A percentile compares a stretch with the other conserved stretches of the same genome.
Conservation (phyloP, 2,797 vertebrate genomes). For the Carduelis carduelis region DNA sequence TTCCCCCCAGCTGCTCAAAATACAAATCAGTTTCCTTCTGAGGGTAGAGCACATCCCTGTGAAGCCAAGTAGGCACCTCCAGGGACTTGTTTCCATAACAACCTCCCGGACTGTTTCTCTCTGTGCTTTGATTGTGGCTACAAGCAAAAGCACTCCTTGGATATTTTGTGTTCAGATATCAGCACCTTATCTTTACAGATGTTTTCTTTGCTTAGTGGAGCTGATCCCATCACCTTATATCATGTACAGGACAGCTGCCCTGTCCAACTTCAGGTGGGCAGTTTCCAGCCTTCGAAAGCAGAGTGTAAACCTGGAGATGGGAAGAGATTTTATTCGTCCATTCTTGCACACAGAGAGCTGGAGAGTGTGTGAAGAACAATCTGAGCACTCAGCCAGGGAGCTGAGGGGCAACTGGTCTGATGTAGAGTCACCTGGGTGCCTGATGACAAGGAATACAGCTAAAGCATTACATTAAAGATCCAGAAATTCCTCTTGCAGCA, state of each 20-base stretch:
- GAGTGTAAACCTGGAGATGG: background rate
- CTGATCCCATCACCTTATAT: background rate
- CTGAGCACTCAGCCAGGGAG: background rate
- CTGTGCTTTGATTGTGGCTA: slow-evolving; percentile 60
- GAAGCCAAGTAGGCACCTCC: slow-evolving; percentile 63
- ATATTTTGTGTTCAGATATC: slow-evolving; percentile 1
- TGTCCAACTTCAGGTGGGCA: background rate
- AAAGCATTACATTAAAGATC: background rate
- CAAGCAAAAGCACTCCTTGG: background rate
- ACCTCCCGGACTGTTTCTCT: slow-evolving; percentile 84
- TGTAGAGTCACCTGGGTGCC: background rate
- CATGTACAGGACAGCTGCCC: background rate
- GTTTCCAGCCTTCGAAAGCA: background rate
- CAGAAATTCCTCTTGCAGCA: background rate
- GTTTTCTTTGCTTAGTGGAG: background rate
- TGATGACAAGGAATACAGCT: background rate
- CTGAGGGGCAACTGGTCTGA: background rate
- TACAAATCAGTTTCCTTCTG: slow-evolving; percentile 17
- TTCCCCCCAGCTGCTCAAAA: background rate
- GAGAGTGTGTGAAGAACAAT: background rate
- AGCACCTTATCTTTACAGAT: background rate
- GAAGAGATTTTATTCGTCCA: background rate
- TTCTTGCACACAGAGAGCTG: background rate
- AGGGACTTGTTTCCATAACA: slow-evolving; percentile 90
- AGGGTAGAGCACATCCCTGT: slow-evolving; percentile 64